Percentiles rank a stretch among this genome's conserved stretches.
Conservation (phyloP, 2,113 vertebrate genomes). For the Apodemus speciosus region DNA sequence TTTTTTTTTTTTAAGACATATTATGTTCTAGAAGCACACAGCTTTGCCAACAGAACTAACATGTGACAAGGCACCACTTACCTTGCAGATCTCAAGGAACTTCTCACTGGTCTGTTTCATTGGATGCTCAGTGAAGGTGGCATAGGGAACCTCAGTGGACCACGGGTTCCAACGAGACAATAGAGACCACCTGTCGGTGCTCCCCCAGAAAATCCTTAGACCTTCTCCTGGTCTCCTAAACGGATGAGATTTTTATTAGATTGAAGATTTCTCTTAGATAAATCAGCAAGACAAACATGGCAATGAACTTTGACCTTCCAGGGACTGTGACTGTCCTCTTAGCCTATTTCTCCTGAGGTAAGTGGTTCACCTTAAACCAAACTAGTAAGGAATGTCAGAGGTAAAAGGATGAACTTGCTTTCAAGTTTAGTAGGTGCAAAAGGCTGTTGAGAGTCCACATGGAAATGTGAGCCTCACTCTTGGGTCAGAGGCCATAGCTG, state of each 20-base stretch:
- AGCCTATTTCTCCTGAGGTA: neutral
- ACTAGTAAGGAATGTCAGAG: neutral
- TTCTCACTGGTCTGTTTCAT: slow-evolving; percentile 80
- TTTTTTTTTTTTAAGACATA: neutral
- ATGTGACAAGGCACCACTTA: slow-evolving; percentile 67
- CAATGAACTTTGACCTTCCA: neutral
- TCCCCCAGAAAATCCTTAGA: slow-evolving; percentile 86
- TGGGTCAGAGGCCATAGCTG: neutral
- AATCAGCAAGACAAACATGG: neutral
- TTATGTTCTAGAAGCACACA: neutral
- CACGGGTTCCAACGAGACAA: slow-evolving; percentile 89
- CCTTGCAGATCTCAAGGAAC: slow-evolving; percentile 84
- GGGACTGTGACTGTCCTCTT: neutral
- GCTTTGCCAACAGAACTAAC: neutral
- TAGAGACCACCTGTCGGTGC: slow-evolving; percentile 84
- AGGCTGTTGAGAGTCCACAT: neutral
- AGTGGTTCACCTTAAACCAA: neutral
- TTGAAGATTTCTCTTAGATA: slow-evolving; percentile 11
- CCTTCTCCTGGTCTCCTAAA: slow-evolving; percentile 89
- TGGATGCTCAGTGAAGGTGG: slow-evolving; percentile 88
- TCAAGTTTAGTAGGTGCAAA: neutral
- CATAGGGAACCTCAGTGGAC: slow-evolving; percentile 84
- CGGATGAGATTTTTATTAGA: slow-evolving; percentile 35
- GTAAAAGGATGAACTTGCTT: neutral
- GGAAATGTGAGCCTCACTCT: neutral